Percentiles rank a stretch among this genome's conserved stretches.
phyloP scores from a whole-genome alignment of 1,140 invertebrate species.

The Callitettix versicolor region DNA sequence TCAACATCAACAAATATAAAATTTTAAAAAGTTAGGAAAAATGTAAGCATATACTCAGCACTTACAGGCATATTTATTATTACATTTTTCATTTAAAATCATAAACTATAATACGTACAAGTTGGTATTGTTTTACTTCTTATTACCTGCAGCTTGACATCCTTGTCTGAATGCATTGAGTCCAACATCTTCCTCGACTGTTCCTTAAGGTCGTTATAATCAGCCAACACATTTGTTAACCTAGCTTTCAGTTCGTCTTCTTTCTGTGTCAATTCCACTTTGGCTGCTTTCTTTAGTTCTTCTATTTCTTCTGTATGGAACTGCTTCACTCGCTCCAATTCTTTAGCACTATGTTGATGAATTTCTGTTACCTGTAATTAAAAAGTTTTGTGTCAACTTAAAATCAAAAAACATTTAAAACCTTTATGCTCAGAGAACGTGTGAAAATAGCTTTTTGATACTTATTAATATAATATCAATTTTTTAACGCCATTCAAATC shows the following conservation, averaged over 20 bases:
- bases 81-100: too few species aligned
- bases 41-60: too few species aligned
- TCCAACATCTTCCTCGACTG: constrained; percentile 24
- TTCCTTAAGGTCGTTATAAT: constrained; percentile 30
- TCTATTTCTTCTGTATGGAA: constrained; percentile 14
- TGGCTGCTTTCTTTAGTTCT: constrained; percentile 21
- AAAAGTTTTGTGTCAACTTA: too few species aligned
- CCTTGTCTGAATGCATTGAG: constrained; percentile 28
- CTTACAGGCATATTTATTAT: too few species aligned
- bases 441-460: too few species aligned
- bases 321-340: constrained; percentile 14
- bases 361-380: constrained; percentile 13
- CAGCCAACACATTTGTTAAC: constrained; percentile 25
- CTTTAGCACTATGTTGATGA: constrained; percentile 14
- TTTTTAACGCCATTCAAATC: too few species aligned
- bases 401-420: too few species aligned
- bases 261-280: constrained; percentile 25
- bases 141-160: constrained; percentile 28
- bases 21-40: too few species aligned
- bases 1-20: too few species aligned
- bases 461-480: too few species aligned
- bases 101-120: too few species aligned
- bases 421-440: neutral
- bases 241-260: constrained; percentile 29
- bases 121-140: constrained; percentile 29